Base-by-base conservation (phyloP, 2,888 invertebrate genomes). In the Ommatoiulus sabulosus region DNA sequence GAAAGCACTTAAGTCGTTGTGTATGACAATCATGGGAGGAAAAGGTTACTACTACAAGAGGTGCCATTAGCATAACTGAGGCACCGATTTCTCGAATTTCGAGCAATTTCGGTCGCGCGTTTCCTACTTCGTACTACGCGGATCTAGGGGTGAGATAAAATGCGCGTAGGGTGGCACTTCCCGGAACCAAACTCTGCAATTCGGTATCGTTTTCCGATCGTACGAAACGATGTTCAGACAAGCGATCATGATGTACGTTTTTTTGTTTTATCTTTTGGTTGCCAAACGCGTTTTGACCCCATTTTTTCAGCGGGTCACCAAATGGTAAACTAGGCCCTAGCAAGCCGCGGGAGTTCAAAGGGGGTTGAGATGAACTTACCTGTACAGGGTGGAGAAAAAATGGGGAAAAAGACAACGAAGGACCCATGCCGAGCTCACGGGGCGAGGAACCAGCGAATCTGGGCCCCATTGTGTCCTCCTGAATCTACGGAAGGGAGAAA, bases 311-410 rank as follows among this genome's bases (percentile, higher is more conserved):
- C 72, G 24, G 72, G 72, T 72, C 72, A 72, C 8, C 8, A n/a
- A 72, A n/a, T 24, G 24, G 72, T n/a, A 72, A 72, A 72, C 24
- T 24, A 72, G 63, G 72, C 72, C 72, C 72, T 72, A 72, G 24
- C n/a, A 24, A 72, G 20, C n/a, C 3, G n/a, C 63, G 12, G 72
- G 24, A 72, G 72, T 72, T 72, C 72, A 20, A 24, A 72, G 24
- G 24, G 24, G 72, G 24, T 3, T 24, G 3, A 8, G 24, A 15
- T 10, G 20, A 24, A 24, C 72, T 72, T 72, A 72, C n/a, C n/a
- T 63, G 72, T 72, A 72, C 72, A 72, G 63, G 63, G 63, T 63
- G 63, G 63, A 72, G 72, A 72, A 20, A 20, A 72, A 72, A 72
- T 10, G 24, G 72, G 20, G 24, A 72, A 72, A 72, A 63, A 63